These are phyloP conservation scores for Monochamus saltuarius DNA, from an alignment of 1,140 invertebrate species.

Conservation along the genomic window DNA sequence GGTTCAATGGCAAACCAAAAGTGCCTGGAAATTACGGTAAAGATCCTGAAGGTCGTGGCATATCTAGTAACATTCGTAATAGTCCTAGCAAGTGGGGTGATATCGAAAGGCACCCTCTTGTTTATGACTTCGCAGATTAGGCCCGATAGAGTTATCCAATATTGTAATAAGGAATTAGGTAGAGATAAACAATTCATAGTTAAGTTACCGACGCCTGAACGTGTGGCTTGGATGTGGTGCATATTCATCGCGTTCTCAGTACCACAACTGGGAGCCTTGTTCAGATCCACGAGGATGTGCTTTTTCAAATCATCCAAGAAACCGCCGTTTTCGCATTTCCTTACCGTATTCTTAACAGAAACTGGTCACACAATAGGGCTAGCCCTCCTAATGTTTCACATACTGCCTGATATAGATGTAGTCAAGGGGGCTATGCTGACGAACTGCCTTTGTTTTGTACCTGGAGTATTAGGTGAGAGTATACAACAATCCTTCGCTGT, in stretches of 20 bases:
- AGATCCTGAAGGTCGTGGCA: conserved; percentile 80
- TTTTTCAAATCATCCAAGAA: conserved; percentile 84
- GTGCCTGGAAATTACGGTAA: conserved; percentile 82
- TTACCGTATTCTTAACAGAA: conserved; percentile 78
- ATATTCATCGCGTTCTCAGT: conserved; percentile 83
- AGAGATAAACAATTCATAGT: conserved; percentile 81
- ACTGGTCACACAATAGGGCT: conserved; percentile 84
- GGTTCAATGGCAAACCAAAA: conserved; percentile 85
- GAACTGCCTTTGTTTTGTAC: conserved; percentile 89
- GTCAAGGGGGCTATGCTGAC: conserved; percentile 92
- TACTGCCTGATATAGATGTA: conserved; percentile 88
- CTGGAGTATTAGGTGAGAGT: conserved; percentile 69
- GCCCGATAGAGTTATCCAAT: conserved; percentile 69
- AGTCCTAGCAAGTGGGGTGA: conserved; percentile 77
- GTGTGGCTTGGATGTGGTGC: conserved; percentile 91
- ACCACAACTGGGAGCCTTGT: conserved; percentile 83
- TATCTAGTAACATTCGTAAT: conserved; percentile 83
- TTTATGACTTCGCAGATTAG: conserved; percentile 90
- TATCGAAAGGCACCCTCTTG: conserved; percentile 82
- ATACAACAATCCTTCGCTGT: not conserved
- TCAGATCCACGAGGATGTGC: conserved; percentile 82
- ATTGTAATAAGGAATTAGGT: conserved; percentile 81
- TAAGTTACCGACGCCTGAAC: conserved; percentile 75
- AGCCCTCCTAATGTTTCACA: conserved; percentile 79
- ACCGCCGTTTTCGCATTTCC: conserved; percentile 64